Base-by-base conservation (phyloP, 1,140 invertebrate genomes). In the Venustaconcha ellipsiformis region DNA sequence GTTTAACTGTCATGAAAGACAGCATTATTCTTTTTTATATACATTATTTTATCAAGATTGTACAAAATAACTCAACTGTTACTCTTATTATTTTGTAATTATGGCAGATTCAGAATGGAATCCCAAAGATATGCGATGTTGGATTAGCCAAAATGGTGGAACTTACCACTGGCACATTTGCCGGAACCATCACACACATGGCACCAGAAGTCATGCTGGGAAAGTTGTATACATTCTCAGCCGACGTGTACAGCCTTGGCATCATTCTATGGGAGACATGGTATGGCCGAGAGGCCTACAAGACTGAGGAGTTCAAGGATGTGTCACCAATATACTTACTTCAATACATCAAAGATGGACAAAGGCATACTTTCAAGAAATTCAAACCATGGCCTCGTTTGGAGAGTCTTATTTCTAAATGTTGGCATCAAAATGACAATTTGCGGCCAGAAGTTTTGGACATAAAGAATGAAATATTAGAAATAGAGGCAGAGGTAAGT, bases 211-310 rank as follows among this genome's bases (percentile, higher is more conserved):
- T 77, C 17, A 37, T 77, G 1, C 66, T 55, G n/a, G 15, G 56
- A 15, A 58, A 77, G 30, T 26, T 17, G 20, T 77, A 77, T 59
- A 68, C 57, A n/a, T 67, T 65, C 30, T 68, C 58, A 23, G 58
- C 75, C 0, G 75, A 77, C 20, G 72, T 77, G 0, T 77, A 77
- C 70, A 77, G 75, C 30, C 57, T 77, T 18, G 70, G 63, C 26
- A 77, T 77, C 57, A 20, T 77, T 2, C 70, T 77, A 23, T 77
- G 70, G 70, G 75, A 77, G 63, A n/a, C 72, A 17, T 77, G 75
- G 75, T 72, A 77, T 63, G 75, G 69, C 20, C 56, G 57, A 18
- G 15, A 76, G 30, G 74, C 64, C 15, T 77, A 77, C 58, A 48
- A 60, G 13, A 69, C 64, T 26, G 59, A 62, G 0, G 69, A 70